Evolutionary conservation across 2,797 vertebrate species (phyloP).

Genomic region (Ptychadena robeensis): DNA sequence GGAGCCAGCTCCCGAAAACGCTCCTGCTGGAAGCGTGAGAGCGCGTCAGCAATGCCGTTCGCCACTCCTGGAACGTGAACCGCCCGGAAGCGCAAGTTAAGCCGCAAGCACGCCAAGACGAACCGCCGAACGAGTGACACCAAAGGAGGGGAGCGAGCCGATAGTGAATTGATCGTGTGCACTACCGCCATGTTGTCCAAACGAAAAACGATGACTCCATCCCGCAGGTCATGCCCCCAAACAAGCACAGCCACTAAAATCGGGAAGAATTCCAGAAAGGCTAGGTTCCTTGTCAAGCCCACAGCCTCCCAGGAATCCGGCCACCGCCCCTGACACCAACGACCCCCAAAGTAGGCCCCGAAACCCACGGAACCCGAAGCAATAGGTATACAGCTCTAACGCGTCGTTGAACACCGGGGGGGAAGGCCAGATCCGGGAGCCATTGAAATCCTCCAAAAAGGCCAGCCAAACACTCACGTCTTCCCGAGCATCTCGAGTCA

Average conservation of each 20-base stretch:
- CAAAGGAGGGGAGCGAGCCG: neutral
- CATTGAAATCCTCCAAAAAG: too few species aligned
- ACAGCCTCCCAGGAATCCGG: too few species aligned
- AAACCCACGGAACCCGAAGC: neutral
- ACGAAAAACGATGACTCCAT: neutral
- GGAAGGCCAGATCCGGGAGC: neutral
- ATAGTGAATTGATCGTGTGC: neutral
- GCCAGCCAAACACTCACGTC: too few species aligned
- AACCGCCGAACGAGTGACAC: neutral
- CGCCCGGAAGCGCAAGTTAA: too few species aligned
- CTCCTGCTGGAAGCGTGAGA: neutral
- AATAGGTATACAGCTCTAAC: neutral
- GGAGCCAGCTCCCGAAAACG: too few species aligned
- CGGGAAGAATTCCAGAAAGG: too few species aligned
- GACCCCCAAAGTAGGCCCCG: neutral
- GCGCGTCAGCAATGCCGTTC: neutral
- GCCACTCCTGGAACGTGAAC: neutral
- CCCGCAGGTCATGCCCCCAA: neutral
- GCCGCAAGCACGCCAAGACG: too few species aligned
- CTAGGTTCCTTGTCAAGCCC: too few species aligned
- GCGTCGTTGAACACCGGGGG: neutral
- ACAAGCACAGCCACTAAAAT: too few species aligned
- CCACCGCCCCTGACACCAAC: too few species aligned
- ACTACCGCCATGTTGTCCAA: neutral
- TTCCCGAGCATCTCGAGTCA: too few species aligned